Percentiles rank a stretch among this genome's conserved stretches.
Evolutionary conservation across 2,113 vertebrate genomes (phyloP).

Genomic region (Tupaia tana): DNA sequence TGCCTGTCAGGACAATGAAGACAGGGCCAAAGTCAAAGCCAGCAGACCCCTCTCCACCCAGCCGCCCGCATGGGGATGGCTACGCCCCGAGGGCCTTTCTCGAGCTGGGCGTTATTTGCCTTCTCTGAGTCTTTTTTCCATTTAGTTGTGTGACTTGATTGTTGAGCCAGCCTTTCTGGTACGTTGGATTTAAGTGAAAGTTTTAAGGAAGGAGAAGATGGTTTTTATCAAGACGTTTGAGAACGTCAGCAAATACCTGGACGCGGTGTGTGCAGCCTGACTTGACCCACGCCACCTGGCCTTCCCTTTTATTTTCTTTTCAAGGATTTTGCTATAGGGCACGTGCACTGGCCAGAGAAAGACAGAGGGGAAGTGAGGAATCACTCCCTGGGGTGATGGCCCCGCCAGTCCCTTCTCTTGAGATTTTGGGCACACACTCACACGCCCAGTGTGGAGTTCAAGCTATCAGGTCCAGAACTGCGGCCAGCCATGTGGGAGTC

Average conservation of each 20-base stretch:
- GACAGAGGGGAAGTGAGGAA: too few species aligned
- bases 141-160: background rate
- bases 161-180: background rate
- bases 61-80: rapidly evolving
- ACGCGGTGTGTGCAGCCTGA: background rate
- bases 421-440: too few species aligned
- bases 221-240: background rate
- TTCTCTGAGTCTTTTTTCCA: background rate
- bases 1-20: background rate
- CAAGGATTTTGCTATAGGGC: too few species aligned
- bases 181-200: background rate
- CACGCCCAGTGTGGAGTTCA: too few species aligned
- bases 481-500: too few species aligned
- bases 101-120: background rate
- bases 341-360: too few species aligned
- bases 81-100: background rate
- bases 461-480: too few species aligned
- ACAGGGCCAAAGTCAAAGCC: background rate
- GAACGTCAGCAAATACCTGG: background rate
- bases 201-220: background rate
- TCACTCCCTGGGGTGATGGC: too few species aligned
- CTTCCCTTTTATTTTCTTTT: too few species aligned
- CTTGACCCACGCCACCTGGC: too few species aligned
- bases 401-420: too few species aligned
- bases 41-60: too few species aligned